Percentiles rank a stretch among this genome's conserved stretches.
Evolutionary conservation across 2,113 vertebrate species (phyloP).

Genomic region (Ceyx cyanopectus): DNA sequence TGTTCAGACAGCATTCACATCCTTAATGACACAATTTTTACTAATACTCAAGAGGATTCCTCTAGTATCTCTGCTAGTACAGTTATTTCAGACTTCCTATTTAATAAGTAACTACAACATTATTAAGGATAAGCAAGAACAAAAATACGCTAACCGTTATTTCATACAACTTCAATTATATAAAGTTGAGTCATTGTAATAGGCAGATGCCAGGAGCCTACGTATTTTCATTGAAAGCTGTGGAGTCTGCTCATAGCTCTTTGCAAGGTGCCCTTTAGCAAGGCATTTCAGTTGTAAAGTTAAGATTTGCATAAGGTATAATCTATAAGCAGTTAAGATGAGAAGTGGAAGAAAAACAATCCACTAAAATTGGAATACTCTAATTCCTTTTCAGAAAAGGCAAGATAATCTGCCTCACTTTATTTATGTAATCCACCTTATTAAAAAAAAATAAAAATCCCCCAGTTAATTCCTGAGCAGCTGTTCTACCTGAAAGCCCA

Average conservation of each 20-base stretch:
- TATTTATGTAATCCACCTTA: constrained; percentile 1
- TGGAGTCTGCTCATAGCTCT: not conserved
- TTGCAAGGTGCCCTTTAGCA: not conserved
- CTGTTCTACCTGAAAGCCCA: not conserved
- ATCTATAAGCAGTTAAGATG: constrained; percentile 17
- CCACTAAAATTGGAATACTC: constrained; percentile 15
- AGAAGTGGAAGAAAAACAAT: constrained; percentile 12
- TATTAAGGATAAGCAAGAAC: not conserved
- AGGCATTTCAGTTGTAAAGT: not conserved
- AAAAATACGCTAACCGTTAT: not conserved
- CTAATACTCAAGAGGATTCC: constrained; percentile 19
- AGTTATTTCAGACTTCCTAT: not conserved
- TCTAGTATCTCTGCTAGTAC: not conserved
- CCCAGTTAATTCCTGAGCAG: constrained; percentile 18
- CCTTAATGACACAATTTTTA: constrained; percentile 16
- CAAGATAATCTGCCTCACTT: constrained; percentile 29
- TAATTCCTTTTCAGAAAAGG: constrained; percentile 30
- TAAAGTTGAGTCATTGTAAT: not conserved
- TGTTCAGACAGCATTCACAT: constrained; percentile 9
- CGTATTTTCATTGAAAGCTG: not conserved
- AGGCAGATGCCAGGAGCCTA: not conserved
- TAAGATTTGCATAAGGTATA: constrained; percentile 27
- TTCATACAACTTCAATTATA: not conserved
- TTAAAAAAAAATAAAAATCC: not conserved
- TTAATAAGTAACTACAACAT: not conserved